phyloP scores from a whole-genome alignment of 2,888 invertebrate genomes.

The Mythimna albipuncta region DNA sequence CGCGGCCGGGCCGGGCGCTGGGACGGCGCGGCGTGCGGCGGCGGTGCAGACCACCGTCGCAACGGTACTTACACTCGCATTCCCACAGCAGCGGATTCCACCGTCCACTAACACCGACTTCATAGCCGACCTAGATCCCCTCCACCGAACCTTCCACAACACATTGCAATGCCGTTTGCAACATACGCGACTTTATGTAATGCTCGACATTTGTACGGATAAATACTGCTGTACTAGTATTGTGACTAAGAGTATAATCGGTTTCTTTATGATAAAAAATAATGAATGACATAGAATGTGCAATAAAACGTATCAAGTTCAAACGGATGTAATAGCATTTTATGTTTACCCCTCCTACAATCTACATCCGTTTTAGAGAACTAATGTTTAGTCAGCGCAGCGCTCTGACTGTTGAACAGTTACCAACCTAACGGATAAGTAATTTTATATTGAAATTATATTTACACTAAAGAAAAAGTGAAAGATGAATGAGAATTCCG shows the following conservation, averaged over 20 bases:
- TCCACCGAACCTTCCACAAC: slow-evolving; percentile 62
- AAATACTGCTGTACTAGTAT: slow-evolving; percentile 4
- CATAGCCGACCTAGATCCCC: slow-evolving; percentile 83
- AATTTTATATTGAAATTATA: slow-evolving; percentile 18
- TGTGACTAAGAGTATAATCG: background rate
- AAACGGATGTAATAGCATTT: slow-evolving; percentile 43
- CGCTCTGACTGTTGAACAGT: slow-evolving; percentile 29
- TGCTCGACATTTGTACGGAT: slow-evolving; percentile 23
- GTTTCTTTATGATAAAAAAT: slow-evolving; percentile 1
- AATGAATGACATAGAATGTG: slow-evolving; percentile 6
- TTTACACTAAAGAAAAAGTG: slow-evolving; percentile 40
- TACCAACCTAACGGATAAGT: slow-evolving; percentile 7
- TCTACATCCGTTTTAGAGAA: slow-evolving; percentile 52
- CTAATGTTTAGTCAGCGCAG: slow-evolving; percentile 42
- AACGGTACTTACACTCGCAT: slow-evolving; percentile 89
- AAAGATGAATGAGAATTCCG: slow-evolving; percentile 59
- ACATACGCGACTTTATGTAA: slow-evolving; percentile 46
- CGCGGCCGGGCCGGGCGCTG: slow-evolving; percentile 73
- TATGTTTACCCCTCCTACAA: slow-evolving; percentile 41
- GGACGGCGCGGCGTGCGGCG: slow-evolving; percentile 26
- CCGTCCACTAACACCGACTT: slow-evolving; percentile 70
- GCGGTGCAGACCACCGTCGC: slow-evolving; percentile 76
- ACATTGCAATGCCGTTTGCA: slow-evolving; percentile 54
- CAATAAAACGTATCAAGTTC: slow-evolving; percentile 30
- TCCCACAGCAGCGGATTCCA: slow-evolving; percentile 88